Conservation (phyloP, 1,140 invertebrate genomes). For the Subanguina moxae region DNA sequence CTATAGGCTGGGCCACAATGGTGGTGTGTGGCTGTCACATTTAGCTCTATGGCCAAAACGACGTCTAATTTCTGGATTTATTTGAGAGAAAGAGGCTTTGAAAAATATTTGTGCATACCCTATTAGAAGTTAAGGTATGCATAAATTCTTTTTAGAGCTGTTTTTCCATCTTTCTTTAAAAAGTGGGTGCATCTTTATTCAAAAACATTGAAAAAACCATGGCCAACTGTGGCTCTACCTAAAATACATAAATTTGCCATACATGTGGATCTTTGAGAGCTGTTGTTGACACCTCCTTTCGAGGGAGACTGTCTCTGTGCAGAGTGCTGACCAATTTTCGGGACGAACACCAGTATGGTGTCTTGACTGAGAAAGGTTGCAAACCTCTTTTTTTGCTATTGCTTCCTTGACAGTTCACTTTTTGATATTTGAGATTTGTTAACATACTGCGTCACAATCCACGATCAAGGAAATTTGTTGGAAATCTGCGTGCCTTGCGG, state of each 20-base stretch:
- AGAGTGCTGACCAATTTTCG: constrained; percentile 79
- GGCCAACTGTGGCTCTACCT: constrained; percentile 11
- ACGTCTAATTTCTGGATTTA: no score
- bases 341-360: constrained; percentile 73
- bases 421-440: constrained; percentile 67
- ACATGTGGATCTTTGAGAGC: constrained; percentile 70
- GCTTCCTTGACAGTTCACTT: constrained; percentile 11
- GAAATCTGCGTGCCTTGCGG: constrained; percentile 75
- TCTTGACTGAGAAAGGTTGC: constrained; percentile 67
- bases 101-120: no score
- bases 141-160: no score
- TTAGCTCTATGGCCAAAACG: no score
- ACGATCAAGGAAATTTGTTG: constrained; percentile 82
- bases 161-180: no score
- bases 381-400: constrained; percentile 9
- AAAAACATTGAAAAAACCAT: no score
- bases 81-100: no score
- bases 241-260: background rate
- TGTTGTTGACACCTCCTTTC: constrained; percentile 79
- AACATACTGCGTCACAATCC: constrained; percentile 85
- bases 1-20: no score
- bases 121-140: no score
- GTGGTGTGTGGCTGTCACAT: no score
- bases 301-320: constrained; percentile 73
- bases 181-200: no score